Base-by-base conservation (phyloP, 1,140 invertebrate species). In the Orchesella cincta region DNA sequence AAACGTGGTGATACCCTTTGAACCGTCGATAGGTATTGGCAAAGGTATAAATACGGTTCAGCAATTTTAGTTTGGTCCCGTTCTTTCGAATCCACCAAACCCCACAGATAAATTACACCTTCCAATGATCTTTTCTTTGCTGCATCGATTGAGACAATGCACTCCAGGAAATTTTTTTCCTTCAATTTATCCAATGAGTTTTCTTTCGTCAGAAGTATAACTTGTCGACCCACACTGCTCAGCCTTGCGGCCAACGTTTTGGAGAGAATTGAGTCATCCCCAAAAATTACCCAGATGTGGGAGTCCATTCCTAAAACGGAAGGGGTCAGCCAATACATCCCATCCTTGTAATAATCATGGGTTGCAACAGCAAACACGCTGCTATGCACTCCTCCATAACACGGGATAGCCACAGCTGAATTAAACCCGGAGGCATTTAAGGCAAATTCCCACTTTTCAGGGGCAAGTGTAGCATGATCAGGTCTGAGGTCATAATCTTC, bases 401-500 rank as follows among this genome's bases (percentile, higher is more conserved):
- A 5, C 2, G 62, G 31, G 23, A 67, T 67, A n/a, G 3, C 12
- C 23, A 31, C 14, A 31, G 28, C 2, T 1, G 5, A 8, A 33
- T n/a, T 31, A 31, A 31, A 67, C 23, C 62, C 62, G 33, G 3
- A 31, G 14, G 26, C 8, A 5, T 67, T 33, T 2, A 67, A 29
- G 26, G 31, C 31, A 5, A 5, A 12, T 5, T 31, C 29, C 62
- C 62, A 67, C 14, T 31, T 26, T n/a, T 67, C n/a, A 2, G 28
- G 2, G 1, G 62, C 2, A 23, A 67, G 39, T 5, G 74, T 34
- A 2, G 76, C 75, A 23, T 70, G 35, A 0, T 57, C 34, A 52
- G 18, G 29, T 5, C 79, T 39, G 1, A 62, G 8, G 28, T 77
- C 34, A 33, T 75, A 77, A 29, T 80, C 79, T 12, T 67, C 64